These are phyloP conservation scores for Microplitis manilae DNA, from an alignment of 2,888 invertebrate genomes.

Conservation along the genomic window DNA sequence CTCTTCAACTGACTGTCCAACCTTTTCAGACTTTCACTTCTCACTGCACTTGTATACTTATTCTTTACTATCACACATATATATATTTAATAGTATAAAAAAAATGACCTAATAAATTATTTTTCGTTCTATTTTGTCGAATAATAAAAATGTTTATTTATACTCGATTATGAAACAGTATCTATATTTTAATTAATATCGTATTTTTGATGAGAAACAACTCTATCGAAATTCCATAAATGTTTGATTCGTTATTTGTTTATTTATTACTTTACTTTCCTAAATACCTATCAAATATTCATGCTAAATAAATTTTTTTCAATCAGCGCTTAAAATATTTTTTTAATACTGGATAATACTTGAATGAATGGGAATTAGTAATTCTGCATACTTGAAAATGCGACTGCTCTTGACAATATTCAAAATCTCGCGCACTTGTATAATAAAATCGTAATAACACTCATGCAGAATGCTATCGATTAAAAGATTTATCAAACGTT, in stretches of 20 bases:
- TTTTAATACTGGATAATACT: neutral
- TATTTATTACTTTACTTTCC: neutral
- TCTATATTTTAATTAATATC: too few relatives aligned
- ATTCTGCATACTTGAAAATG: constrained; percentile 14
- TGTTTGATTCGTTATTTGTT: too few relatives aligned
- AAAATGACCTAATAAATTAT: neutral
- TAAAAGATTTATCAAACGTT: neutral
- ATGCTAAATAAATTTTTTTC: neutral
- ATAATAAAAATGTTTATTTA: too few relatives aligned
- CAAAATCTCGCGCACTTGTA: constrained; percentile 17
- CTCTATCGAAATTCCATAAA: neutral
- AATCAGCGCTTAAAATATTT: neutral
- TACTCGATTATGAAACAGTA: too few relatives aligned
- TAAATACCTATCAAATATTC: neutral
- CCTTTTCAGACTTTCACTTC: constrained; percentile 25
- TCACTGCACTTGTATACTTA: constrained; percentile 12
- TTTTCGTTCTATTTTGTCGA: neutral
- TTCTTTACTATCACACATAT: neutral
- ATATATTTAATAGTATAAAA: neutral
- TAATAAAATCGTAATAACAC: neutral
- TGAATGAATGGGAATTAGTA: neutral
- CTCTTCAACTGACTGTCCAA: constrained; percentile 26
- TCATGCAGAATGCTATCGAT: constrained; percentile 3
- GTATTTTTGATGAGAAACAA: neutral
- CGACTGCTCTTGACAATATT: neutral